A percentile compares a stretch with the other conserved stretches of the same genome.
Evolutionary conservation across 1,140 invertebrate genomes (phyloP).

Genomic region (Orchesella cincta): DNA sequence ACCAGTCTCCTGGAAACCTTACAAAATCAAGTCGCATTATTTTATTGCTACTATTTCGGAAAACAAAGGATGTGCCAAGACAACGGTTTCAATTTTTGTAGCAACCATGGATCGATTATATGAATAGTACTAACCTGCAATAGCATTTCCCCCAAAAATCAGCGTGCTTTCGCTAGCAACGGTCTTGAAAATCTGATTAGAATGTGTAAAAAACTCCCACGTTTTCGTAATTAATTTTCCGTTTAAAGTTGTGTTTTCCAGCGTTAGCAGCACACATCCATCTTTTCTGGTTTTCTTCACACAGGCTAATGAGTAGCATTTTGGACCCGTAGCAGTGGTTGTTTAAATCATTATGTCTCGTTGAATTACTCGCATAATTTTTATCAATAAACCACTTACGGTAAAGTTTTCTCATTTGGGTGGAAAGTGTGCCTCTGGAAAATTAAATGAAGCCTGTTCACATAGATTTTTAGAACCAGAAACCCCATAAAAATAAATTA

Average conservation of each 20-base stretch:
- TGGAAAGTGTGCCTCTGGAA: background rate
- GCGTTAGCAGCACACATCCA: background rate
- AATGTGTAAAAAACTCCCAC: background rate
- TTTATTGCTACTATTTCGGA: background rate
- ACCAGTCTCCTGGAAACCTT: background rate
- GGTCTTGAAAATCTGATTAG: too few relatives aligned
- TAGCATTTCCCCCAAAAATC: too few relatives aligned
- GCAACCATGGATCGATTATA: too few relatives aligned
- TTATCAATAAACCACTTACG: background rate
- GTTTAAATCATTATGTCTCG: background rate
- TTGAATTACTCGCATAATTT: background rate
- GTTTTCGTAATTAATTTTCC: background rate
- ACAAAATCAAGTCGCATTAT: constrained; percentile 14
- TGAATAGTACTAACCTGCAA: too few relatives aligned
- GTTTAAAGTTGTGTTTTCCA: background rate
- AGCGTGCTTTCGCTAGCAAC: too few relatives aligned
- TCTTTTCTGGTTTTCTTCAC: background rate
- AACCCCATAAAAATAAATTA: constrained; percentile 7
- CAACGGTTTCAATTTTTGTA: too few relatives aligned
- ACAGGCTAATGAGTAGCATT: background rate
- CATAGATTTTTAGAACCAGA: background rate
- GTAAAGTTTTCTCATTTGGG: background rate
- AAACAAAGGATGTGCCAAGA: background rate
- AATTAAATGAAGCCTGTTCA: background rate
- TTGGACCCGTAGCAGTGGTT: too few relatives aligned